Evolutionary conservation across 30 jellyfish, hydroid and myxozoan species (phyloP), one percentile per base, ranked within the genome.

Genomic region (Haliclystus octoradiatus): DNA sequence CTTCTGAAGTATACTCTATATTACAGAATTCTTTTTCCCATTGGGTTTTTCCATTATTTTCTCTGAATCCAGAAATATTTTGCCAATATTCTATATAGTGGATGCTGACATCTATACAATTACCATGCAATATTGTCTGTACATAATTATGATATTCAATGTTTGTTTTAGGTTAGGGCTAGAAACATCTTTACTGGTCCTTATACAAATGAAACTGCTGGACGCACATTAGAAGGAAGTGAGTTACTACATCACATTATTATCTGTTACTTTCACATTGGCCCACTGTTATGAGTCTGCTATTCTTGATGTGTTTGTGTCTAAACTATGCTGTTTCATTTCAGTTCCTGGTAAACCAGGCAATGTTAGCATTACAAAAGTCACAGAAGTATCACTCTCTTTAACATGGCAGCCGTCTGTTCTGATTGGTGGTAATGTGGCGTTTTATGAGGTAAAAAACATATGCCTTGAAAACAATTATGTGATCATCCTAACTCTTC

Each of bases 141-240:
- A n/a, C n/a, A n/a, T n/a, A n/a, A n/a, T n/a, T 40, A 40, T 5
- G 19, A 5, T 19, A 40, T 40, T 9, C 19, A 19, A 26, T 33
- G 22, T 2, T 28, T 0, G 33, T 35, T 52, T 60, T 46, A 80
- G 93, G 51, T 80, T 3, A 27, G 71, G 13, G 93, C 93, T 19
- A 23, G 0, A 26, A 80, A 81, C 2, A 66, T 70, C 68, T 34
- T 50, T 12, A 14, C 46, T 47, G 93, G 93, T 22, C 49, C 70
- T 49, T 80, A 80, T 80, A 80, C 84, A 49, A 62, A 60, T 0
- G 31, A 4, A 26, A 75, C 66, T 15, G 23, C 49, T 1, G 69
- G 68, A 63, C 63, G 47, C 29, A 80, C 93, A 15, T 26, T 32
- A 22, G 85, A 70, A 80, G 84, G 93, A 51, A 63, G 93, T 80